Conservation (phyloP, 2,888 invertebrate species). For the Callyntrura sp. region DNA sequence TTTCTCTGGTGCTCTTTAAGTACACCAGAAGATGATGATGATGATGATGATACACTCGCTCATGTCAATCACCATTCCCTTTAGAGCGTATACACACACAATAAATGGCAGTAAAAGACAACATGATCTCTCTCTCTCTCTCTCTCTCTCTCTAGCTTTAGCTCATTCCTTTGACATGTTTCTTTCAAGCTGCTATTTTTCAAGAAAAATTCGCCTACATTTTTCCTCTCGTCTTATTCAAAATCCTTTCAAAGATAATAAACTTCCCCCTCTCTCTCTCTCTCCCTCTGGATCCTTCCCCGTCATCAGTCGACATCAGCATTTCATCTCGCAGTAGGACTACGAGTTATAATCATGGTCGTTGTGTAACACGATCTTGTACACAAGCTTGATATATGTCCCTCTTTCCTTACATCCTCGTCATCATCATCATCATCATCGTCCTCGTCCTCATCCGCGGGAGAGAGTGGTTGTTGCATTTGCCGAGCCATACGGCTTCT, state of each 20-base stretch:
- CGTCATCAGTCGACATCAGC: constrained; percentile 1
- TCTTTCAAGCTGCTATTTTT: constrained; percentile 23
- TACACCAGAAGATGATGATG: no score
- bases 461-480: no score
- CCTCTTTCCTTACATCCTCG: no score
- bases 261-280: not conserved
- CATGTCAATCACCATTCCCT: constrained; percentile 58
- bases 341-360: constrained; percentile 3
- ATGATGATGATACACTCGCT: constrained; percentile 38
- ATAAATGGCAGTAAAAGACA: no score
- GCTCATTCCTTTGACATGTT: constrained; percentile 23
- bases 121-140: no score
- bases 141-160: not conserved
- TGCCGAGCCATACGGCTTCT: no score
- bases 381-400: no score
- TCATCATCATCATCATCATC: no score
- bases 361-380: constrained; percentile 8
- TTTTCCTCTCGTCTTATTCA: constrained; percentile 1
- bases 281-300: not conserved
- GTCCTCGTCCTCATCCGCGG: no score
- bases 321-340: not conserved
- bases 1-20: no score
- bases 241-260: constrained; percentile 22
- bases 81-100: not conserved
- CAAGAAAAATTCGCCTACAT: no score